These are phyloP conservation scores for Drosophila paucipuncta DNA, from an alignment of 2,888 invertebrate species.

Conservation along the genomic window DNA sequence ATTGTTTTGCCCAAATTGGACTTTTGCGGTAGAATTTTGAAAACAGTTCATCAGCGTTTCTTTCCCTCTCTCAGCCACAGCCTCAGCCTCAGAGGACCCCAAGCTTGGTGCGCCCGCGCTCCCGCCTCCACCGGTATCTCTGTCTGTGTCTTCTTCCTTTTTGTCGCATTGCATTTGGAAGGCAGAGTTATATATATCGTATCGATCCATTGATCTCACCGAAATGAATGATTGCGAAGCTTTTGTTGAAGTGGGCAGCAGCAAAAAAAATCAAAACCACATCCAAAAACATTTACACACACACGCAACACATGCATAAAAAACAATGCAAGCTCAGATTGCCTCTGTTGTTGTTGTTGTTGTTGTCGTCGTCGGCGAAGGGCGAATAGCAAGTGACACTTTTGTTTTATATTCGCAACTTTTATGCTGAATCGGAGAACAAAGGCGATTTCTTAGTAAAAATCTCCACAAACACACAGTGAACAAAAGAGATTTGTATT, in stretches of 20 bases:
- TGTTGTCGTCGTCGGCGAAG: constrained; percentile 11
- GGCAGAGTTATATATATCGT: constrained; percentile 46
- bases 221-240: constrained; percentile 78
- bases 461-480: constrained; percentile 35
- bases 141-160: constrained; percentile 42
- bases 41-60: constrained; percentile 72
- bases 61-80: constrained; percentile 23
- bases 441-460: constrained; percentile 77
- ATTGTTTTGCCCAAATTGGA: constrained; percentile 54
- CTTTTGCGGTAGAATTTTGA: constrained; percentile 57
- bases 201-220: constrained; percentile 81
- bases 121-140: neutral
- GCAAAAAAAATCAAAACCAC: constrained; percentile 46
- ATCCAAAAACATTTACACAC: constrained; percentile 21
- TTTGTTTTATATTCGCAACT: constrained; percentile 80
- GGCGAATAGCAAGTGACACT: constrained; percentile 76
- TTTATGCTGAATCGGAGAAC: constrained; percentile 75
- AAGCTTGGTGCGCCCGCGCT: constrained; percentile 26
- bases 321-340: constrained; percentile 68
- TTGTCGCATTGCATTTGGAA: constrained; percentile 58
- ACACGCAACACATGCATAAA: constrained; percentile 29
- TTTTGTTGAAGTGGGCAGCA: constrained; percentile 33
- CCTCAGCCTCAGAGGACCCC: constrained; percentile 20
- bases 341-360: constrained; percentile 17
- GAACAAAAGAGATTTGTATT: constrained; percentile 31